A percentile compares a stretch with the other conserved stretches of the same genome.
Evolutionary conservation across 2,113 vertebrate genomes (phyloP).

Genomic region (Paralichthys olivaceus): DNA sequence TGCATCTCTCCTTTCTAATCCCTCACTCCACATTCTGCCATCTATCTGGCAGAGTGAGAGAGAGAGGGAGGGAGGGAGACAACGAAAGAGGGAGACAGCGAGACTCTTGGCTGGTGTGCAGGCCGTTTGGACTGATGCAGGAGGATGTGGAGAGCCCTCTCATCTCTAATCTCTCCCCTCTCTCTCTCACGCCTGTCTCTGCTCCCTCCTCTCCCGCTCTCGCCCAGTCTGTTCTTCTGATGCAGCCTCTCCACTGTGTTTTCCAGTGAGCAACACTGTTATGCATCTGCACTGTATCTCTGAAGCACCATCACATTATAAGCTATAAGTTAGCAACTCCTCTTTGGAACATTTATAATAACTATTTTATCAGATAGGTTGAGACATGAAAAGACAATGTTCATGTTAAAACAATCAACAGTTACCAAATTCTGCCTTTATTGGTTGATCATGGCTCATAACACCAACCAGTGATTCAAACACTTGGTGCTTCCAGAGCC

Average conservation of each 20-base stretch:
- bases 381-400: too few relatives aligned
- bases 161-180: constrained; percentile 54
- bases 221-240: constrained; percentile 21
- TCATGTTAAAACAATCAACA: too few relatives aligned
- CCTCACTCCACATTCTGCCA: constrained; percentile 67
- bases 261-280: not conserved
- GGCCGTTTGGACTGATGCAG: constrained; percentile 61
- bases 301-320: not conserved
- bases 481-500: too few relatives aligned
- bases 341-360: not conserved
- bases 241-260: constrained; percentile 10
- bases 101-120: constrained; percentile 53
- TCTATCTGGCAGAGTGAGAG: constrained; percentile 49
- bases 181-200: not conserved
- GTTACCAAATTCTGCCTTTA: too few relatives aligned
- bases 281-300: not conserved
- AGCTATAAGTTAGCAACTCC: not conserved
- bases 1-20: constrained; percentile 59
- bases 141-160: constrained; percentile 61
- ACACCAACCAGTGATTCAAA: too few relatives aligned
- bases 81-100: constrained; percentile 21
- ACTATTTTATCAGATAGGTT: not conserved
- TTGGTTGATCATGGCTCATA: too few relatives aligned
- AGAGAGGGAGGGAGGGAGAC: not conserved
- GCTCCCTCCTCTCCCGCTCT: constrained; percentile 15